phyloP scores from a whole-genome alignment of 2,113 vertebrate species.

The Percina caprodes region DNA sequence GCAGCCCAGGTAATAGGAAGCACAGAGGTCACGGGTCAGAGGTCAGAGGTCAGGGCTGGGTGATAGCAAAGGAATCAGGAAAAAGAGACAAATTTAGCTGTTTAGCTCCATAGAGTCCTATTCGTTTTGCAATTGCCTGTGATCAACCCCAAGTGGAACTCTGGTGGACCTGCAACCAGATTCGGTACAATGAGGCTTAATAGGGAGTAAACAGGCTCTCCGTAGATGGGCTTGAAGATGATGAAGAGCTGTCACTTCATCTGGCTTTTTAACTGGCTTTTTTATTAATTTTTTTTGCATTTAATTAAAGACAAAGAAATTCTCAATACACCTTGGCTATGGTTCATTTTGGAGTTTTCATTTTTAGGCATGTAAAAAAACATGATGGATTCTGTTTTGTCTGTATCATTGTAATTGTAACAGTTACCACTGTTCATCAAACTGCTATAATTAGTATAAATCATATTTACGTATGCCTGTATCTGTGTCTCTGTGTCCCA shows the following conservation, averaged over 20 bases:
- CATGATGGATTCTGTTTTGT: constrained; percentile 14
- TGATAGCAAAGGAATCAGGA: not conserved
- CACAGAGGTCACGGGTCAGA: constrained; percentile 21
- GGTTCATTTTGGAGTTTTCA: constrained; percentile 13
- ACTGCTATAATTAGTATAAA: no score
- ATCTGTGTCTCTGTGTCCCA: no score
- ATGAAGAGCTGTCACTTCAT: constrained; percentile 2
- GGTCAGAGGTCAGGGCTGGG: constrained; percentile 13
- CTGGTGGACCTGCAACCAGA: no score
- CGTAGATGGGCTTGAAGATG: not conserved
- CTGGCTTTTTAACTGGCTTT: constrained; percentile 7
- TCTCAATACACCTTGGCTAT: constrained; percentile 17
- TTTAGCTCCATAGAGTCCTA: no score
- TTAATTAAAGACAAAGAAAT: constrained; percentile 35
- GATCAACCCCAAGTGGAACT: no score
- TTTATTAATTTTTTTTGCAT: constrained; percentile 1
- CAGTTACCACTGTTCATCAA: no score
- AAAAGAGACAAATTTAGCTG: no score
- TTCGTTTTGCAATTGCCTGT: no score
- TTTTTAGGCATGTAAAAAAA: constrained; percentile 43
- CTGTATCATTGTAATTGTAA: no score
- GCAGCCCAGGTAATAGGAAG: constrained; percentile 11
- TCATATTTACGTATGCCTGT: no score
- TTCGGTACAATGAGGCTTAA: no score
- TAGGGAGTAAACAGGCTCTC: no score